Evolutionary conservation across 37 sponge, comb jelly and placozoan genomes (phyloP), one percentile per base, ranked within the genome.

Genomic region (Bolinopsis microptera): DNA sequence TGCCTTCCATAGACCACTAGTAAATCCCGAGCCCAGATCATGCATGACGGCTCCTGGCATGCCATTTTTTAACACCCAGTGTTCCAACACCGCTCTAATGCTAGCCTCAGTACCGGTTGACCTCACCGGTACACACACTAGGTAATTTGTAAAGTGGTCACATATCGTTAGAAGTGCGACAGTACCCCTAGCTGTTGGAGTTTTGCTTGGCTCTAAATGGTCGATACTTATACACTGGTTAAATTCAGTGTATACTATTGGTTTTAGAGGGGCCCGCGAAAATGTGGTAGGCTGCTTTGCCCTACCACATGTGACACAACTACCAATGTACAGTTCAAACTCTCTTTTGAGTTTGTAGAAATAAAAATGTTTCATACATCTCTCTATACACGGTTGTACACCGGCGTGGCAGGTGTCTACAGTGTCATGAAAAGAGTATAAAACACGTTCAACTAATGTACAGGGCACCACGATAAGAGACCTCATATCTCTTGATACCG

Each of bases 301-400:
- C 30, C 38, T 80, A 33, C 31, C 82, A 80, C 82, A 80, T n/a
- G 25, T 22, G 1, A 80, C 24, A 34, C 82, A 80, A 35, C 82
- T 36, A 22, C 37, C 82, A 33, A 33, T 80, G 22, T 80, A 80
- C 82, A 80, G 38, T 80, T 80, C 30, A 80, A 80, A 80, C 35
- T 33, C 38, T 22, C 30, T 27, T 80, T 80, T 80, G 35, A 36
- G 35, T 80, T 80, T 80, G 82, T 80, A 36, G 9, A 35, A 80
- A 22, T 36, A 36, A 22, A 35, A 80, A 3, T 21, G 35, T 35
- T 34, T 80, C 23, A 36, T 22, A 34, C 35, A 36, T 37, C 37
- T 31, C 9, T 33, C 35, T 23, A 80, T 80, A 13, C 38, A 36
- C 23, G 35, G 21, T 35, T 31, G 32, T 36, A 34, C 82, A 35